Evolutionary conservation across 1,140 invertebrate genomes (phyloP), one percentile per base, ranked within the genome.

Genomic region (Globodera rostochiensis): DNA sequence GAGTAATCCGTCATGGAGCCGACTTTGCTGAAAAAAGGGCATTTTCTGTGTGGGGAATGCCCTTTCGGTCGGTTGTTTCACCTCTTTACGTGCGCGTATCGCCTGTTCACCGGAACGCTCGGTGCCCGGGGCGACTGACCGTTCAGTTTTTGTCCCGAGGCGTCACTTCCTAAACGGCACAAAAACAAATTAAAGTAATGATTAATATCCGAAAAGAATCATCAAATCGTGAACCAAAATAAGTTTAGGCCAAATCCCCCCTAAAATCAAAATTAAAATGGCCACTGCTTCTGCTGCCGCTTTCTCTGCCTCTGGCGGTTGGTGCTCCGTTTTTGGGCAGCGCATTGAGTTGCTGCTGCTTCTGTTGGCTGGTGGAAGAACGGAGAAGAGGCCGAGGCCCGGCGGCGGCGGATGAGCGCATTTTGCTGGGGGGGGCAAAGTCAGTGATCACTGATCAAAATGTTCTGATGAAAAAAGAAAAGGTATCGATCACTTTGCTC

Each of bases 1-100:
- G 78, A 77, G 73, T 84, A 78, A 9, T 80, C 83, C 5, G 73
- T 70, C 6, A 45, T 83, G n/a, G 83, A 74, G 21, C 84, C 69
- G 13, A 84, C 73, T 75, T 77, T 79, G 50, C 83, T 84, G 19
- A 73, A 84, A 6, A 6, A 25, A 80, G 80, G 36, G 36, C 36
- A 36, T 36, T 36, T 36, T 36, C 36, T 36, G 36, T 36, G 3
- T 36, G 36, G 36, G 3, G 36, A 36, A 3, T 36, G 36, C 36
- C 36, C 36, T 36, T 9, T 2, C 7, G 9, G 47, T 19, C 13
- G 13, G 19, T 69, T 6, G 4, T 13, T 11, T 13, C 5, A 70
- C 77, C 77, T 78, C 25, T 78, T 78, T 13, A 78, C 64, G 8
- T 78, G 77, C 0, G 64, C 77, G 70, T 78, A 78, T 50, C 77